Conservation (phyloP, 2,797 vertebrate species). For the Sebastes aleutianus region DNA sequence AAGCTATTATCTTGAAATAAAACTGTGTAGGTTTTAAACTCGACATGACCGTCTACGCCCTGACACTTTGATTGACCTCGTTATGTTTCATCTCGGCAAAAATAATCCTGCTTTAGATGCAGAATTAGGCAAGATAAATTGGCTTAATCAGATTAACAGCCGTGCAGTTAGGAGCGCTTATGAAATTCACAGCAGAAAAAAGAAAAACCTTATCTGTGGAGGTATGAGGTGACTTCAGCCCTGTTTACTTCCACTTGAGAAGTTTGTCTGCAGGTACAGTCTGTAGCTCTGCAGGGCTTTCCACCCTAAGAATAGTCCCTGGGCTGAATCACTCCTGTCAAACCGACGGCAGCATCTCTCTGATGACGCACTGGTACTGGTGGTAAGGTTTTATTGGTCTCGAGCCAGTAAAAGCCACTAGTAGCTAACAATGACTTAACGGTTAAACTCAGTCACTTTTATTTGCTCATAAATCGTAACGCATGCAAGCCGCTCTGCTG, state of each 20-base stretch:
- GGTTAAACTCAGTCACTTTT: background rate
- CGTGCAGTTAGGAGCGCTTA: background rate
- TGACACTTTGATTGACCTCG: constrained; percentile 45
- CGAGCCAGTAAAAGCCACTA: background rate
- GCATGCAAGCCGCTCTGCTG: background rate
- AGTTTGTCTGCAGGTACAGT: constrained; percentile 26
- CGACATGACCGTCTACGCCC: constrained; percentile 14
- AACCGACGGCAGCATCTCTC: background rate
- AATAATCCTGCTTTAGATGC: constrained; percentile 1
- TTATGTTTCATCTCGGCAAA: constrained; percentile 22
- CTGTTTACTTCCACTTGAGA: constrained; percentile 41
- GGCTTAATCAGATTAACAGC: background rate
- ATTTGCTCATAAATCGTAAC: constrained; percentile 22
- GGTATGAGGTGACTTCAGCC: constrained; percentile 5
- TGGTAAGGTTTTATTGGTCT: background rate
- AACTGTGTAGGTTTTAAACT: constrained; percentile 15
- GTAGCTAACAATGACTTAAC: background rate
- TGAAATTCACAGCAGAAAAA: background rate
- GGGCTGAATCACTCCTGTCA: constrained; percentile 18
- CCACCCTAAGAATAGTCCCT: constrained; percentile 23
- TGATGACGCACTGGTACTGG: background rate
- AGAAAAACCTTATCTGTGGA: background rate
- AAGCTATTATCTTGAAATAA: constrained; percentile 35
- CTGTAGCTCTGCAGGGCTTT: constrained; percentile 13
- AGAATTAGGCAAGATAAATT: constrained; percentile 32